Conservation (phyloP, 2,113 vertebrate genomes). For the Zootoca vivipara region DNA sequence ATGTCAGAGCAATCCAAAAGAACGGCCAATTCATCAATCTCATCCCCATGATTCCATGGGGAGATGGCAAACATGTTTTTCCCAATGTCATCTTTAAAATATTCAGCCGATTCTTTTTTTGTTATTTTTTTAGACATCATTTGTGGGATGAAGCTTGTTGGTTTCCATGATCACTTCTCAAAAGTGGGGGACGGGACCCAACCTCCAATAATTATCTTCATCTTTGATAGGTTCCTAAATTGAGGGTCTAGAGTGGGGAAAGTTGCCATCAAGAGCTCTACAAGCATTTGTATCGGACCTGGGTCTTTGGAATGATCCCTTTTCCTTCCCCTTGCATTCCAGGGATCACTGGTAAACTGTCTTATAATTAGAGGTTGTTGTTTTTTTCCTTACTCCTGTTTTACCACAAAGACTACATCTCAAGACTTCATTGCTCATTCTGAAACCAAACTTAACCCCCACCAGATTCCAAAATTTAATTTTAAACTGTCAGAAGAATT, state of each 20-base stretch:
- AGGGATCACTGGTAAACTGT: not conserved
- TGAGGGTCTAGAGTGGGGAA: not conserved
- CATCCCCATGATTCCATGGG: not conserved
- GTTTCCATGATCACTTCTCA: not conserved
- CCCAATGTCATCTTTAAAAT: conserved; percentile 39
- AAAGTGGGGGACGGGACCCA: not conserved
- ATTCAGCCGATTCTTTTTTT: not conserved
- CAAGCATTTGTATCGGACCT: not conserved
- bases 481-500: not conserved
- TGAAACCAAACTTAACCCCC: not conserved
- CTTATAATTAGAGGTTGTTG: too few relatives aligned
- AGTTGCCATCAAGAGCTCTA: not conserved
- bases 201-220: not conserved
- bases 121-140: not conserved
- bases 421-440: not conserved
- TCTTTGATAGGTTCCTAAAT: not conserved
- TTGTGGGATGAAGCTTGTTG: not conserved
- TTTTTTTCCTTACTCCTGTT: not conserved
- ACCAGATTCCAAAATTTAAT: not conserved
- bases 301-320: too few relatives aligned
- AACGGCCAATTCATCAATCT: conserved; percentile 3
- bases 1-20: conserved; percentile 34
- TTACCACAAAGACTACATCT: not conserved
- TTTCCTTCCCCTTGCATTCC: not conserved
- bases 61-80: not conserved